Base-by-base conservation (phyloP, 2,797 vertebrate species). In the Sebastes taczanowskii region DNA sequence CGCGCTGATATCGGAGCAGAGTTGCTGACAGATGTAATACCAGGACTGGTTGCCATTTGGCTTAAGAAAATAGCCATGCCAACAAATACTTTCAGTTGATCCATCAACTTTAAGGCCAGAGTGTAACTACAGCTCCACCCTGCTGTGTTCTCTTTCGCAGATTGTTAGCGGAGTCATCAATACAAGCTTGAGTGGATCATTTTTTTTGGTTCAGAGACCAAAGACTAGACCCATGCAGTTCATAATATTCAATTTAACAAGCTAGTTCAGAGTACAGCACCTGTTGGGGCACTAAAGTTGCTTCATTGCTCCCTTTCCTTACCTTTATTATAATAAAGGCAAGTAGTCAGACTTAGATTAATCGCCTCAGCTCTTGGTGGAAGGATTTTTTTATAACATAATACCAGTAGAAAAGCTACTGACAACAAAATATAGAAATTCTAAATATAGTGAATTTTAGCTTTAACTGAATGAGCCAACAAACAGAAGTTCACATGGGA, bases 41-140 rank as follows among this genome's bases (percentile, higher is more conserved):
- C 70, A 67, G 23, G 61, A 80, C 87, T 59, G 74, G 83, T 86
- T 84, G 82, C 86, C 77, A 81, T 90, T 90, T 88, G 86, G 88
- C 81, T 91, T 88, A 86, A 88, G 89, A 91, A 92, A 89, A 90
- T 80, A 90, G 81, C 88, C 82, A 74, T 91, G 94, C 88, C 94
- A 93, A 93, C 91, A 94, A 89, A 93, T 86, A 79, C 84, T 88
- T 84, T 82, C 16, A 85, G 83, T 93, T 95, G 89, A 95, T 95
- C 93, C 91, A 94, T 95, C 93, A 95, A 80, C 86, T 91, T 74
- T 86, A 68, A 88, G 78, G 77, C 85, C 78, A 53, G 80, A 82
- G 76, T 20, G 77, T 20, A 76, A 67, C 79, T 65, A 65, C 66
- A 73, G 64, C 58, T 61, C 71, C 59, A 72, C 60, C 61, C 22